Evolutionary conservation across 2,888 invertebrate genomes (phyloP).

Genomic region (Aleiodes testaceus): DNA sequence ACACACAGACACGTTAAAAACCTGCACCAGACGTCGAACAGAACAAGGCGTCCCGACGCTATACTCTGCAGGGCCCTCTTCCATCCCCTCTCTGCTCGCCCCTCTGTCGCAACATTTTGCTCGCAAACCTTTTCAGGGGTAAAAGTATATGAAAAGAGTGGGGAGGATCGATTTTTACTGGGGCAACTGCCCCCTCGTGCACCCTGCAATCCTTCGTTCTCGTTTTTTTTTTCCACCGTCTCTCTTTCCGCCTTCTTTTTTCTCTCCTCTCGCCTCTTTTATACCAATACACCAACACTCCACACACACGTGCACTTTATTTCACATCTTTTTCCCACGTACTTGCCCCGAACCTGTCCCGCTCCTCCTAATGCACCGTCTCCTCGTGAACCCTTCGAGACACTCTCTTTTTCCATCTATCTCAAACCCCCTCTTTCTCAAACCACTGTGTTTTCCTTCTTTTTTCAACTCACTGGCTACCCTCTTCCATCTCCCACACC

Average conservation of each 20-base stretch:
- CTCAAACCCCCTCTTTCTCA: no score
- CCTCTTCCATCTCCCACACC: constrained; percentile 33
- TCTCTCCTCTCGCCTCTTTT: constrained; percentile 14
- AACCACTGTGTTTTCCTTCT: constrained; percentile 42
- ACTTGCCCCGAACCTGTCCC: constrained; percentile 11
- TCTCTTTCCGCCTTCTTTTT: neutral
- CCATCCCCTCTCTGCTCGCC: constrained; percentile 25
- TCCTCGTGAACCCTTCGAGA: constrained; percentile 56
- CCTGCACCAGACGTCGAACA: constrained; percentile 44
- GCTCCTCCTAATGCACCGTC: constrained; percentile 60
- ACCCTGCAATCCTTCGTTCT: constrained; percentile 53
- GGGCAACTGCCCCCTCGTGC: constrained; percentile 67
- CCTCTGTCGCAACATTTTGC: constrained; percentile 42
- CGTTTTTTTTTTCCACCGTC: constrained; percentile 30
- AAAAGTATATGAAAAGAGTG: constrained; percentile 70
- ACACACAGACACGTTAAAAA: constrained; percentile 1
- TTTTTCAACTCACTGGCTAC: neutral
- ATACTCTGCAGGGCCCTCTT: constrained; percentile 45
- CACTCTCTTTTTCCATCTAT: constrained; percentile 54
- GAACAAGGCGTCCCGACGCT: constrained; percentile 46
- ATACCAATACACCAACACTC: constrained; percentile 16
- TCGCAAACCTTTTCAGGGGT: constrained; percentile 50
- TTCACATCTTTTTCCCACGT: constrained; percentile 24
- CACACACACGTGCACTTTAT: constrained; percentile 30
- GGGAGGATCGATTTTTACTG: constrained; percentile 75